Percentiles rank a stretch among this genome's conserved stretches.
Conservation (phyloP, 2,113 vertebrate genomes). For the Ivindomyrus marchei region DNA sequence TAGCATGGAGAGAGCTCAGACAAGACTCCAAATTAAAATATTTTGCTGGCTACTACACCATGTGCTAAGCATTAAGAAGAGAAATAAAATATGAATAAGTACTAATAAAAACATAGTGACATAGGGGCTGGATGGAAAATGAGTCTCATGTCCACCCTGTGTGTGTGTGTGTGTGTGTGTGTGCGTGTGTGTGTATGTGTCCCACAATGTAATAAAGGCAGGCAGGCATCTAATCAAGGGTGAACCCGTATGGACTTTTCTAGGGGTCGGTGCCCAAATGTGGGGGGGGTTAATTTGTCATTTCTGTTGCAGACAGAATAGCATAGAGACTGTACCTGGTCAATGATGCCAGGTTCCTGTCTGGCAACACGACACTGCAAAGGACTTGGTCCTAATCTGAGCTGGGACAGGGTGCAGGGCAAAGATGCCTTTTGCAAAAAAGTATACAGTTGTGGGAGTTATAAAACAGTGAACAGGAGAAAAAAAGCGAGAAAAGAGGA, state of each 20-base stretch:
- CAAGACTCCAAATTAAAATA: not conserved
- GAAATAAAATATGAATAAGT: not conserved
- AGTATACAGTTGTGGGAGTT: not conserved
- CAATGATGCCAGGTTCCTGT: not conserved
- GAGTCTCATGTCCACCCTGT: not conserved
- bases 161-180: not conserved
- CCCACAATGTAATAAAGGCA: no score
- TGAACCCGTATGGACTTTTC: not conserved
- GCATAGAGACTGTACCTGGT: not conserved
- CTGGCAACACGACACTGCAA: not conserved
- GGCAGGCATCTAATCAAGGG: not conserved
- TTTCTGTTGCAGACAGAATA: not conserved
- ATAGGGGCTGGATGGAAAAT: not conserved
- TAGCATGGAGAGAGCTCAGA: not conserved
- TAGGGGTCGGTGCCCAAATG: not conserved
- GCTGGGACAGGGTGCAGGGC: not conserved
- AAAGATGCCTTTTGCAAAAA: not conserved
- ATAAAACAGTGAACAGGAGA: not conserved
- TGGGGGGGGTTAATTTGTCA: not conserved
- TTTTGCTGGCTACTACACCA: not conserved
- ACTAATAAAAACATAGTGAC: not conserved
- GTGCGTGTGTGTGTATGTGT: not conserved
- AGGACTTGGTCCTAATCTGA: not conserved
- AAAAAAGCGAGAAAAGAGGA: not conserved
- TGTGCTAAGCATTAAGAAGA: not conserved